These are phyloP conservation scores for Wiebesia pumilae DNA, from an alignment of 1,140 invertebrate species.

Conservation along the genomic window DNA sequence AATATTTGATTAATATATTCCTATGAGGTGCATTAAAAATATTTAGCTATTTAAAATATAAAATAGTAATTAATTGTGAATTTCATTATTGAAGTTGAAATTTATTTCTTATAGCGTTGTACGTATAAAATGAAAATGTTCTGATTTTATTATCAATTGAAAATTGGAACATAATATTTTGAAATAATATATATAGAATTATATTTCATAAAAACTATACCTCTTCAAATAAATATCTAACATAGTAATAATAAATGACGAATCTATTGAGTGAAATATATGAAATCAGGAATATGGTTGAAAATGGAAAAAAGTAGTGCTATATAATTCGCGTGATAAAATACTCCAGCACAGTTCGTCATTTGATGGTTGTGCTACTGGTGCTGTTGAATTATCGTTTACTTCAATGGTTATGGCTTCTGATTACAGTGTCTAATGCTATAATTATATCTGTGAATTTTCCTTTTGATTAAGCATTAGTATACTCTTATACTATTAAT, in stretches of 20 bases:
- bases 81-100: too few relatives aligned
- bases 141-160: too few relatives aligned
- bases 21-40: too few relatives aligned
- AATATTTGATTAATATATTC: too few relatives aligned
- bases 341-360: background rate
- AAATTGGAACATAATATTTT: too few relatives aligned
- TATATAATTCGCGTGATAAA: background rate
- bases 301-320: background rate
- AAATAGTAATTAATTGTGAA: too few relatives aligned
- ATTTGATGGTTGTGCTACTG: slow-evolving; percentile 5
- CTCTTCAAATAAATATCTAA: too few relatives aligned
- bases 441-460: slow-evolving; percentile 23
- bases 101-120: too few relatives aligned
- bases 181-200: too few relatives aligned
- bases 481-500: background rate
- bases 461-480: background rate
- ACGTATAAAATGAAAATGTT: too few relatives aligned
- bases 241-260: background rate
- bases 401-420: background rate
- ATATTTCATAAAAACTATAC: too few relatives aligned
- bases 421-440: background rate
- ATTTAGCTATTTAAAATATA: too few relatives aligned
- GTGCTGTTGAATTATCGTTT: background rate
- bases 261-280: background rate
- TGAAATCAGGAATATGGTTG: background rate